phyloP scores from a whole-genome alignment of 2,113 vertebrate genomes.

The Sylvietta virens region DNA sequence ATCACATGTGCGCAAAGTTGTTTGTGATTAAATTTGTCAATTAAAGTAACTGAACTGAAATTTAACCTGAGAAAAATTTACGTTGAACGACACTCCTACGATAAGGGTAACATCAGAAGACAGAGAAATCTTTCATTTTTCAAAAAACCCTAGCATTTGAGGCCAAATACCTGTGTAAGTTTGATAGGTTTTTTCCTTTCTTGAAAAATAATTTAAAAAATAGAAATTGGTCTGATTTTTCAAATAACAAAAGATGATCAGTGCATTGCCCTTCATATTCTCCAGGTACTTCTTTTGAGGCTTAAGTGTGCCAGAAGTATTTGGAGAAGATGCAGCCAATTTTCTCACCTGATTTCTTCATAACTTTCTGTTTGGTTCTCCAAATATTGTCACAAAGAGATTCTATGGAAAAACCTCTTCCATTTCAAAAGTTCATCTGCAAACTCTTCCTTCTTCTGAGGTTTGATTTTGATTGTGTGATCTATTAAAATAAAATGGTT shows the following conservation, averaged over 20 bases:
- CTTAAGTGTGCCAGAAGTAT: not conserved
- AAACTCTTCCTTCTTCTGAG: not conserved
- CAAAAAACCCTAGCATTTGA: not conserved
- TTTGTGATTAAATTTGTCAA: constrained; percentile 44
- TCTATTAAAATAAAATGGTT: not conserved
- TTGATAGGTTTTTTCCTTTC: not conserved
- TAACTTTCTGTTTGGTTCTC: not conserved
- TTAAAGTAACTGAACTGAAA: constrained; percentile 14
- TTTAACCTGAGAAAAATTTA: not conserved
- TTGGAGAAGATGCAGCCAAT: not conserved
- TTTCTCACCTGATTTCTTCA: not conserved
- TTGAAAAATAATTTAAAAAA: not conserved
- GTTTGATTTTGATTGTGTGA: not conserved
- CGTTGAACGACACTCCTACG: not conserved
- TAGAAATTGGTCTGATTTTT: not conserved
- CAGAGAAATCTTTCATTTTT: not conserved
- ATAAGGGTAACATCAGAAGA: not conserved
- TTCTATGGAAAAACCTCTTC: not conserved
- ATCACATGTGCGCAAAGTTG: constrained; percentile 20
- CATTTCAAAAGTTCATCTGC: not conserved
- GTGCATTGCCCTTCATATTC: not conserved
- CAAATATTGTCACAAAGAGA: not conserved
- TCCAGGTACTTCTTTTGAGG: not conserved
- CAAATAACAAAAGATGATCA: not conserved
- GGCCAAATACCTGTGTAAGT: not conserved